phyloP scores from a whole-genome alignment of 2,888 invertebrate species.

The Dilophus febrilis region DNA sequence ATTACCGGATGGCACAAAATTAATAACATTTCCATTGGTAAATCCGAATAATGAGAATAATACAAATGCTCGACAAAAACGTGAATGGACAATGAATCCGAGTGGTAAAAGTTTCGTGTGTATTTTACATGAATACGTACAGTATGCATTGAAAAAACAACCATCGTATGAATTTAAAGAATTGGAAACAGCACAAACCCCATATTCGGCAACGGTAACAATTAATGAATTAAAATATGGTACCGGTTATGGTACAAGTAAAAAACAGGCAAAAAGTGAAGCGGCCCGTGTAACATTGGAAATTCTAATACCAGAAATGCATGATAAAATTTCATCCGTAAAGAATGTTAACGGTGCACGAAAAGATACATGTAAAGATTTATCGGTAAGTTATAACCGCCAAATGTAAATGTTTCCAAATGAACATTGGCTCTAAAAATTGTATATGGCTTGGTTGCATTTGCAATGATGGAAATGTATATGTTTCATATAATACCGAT shows the following conservation, averaged over 20 bases:
- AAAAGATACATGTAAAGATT: conserved; percentile 32
- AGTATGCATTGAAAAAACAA: conserved; percentile 84
- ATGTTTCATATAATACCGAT: no score
- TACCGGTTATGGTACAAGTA: conserved; percentile 83
- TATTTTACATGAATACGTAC: conserved; percentile 93
- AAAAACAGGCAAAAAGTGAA: conserved; percentile 88
- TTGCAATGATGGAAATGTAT: no score
- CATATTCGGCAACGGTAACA: conserved; percentile 84
- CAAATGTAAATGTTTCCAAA: no score
- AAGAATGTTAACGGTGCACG: conserved; percentile 29
- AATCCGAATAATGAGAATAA: conserved; percentile 27
- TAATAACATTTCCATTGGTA: conserved; percentile 75
- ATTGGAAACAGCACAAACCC: conserved; percentile 82
- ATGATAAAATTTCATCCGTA: conserved; percentile 56
- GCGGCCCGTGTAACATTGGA: conserved; percentile 80
- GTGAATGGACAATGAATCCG: conserved; percentile 96
- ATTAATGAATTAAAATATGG: conserved; percentile 90
- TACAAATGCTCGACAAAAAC: conserved; percentile 27
- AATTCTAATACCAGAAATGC: conserved; percentile 84
- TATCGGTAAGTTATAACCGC: neutral
- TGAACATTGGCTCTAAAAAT: no score
- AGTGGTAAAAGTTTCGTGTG: conserved; percentile 90
- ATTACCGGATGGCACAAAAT: conserved; percentile 76
- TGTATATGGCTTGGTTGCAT: no score
- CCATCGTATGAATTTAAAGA: conserved; percentile 87